Evolutionary conservation across 2,797 vertebrate species (phyloP).

Genomic region (Myoxocephalus aenaeus): DNA sequence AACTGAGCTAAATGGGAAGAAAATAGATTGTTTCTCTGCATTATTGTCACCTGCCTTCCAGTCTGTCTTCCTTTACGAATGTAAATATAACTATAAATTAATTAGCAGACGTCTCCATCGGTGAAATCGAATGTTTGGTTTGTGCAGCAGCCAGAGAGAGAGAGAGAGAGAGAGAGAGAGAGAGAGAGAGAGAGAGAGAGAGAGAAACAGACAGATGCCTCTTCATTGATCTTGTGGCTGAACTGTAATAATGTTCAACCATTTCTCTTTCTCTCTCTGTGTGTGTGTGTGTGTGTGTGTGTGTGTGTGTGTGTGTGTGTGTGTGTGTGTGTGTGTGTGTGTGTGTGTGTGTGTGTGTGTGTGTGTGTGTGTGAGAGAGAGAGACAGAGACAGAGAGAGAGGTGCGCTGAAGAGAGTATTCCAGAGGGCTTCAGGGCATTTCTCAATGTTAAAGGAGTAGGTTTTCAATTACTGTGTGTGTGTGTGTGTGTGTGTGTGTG

Average conservation of each 20-base stretch:
- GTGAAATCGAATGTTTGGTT: no score
- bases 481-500: conserved; percentile 2
- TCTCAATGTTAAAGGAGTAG: conserved; percentile 62
- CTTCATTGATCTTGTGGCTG: conserved; percentile 52
- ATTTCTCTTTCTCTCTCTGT: conserved; percentile 39
- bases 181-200: not conserved
- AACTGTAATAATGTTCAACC: conserved; percentile 57
- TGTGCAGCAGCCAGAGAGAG: no score
- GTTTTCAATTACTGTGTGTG: conserved; percentile 63
- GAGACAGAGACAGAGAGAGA: not conserved
- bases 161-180: conserved; percentile 6
- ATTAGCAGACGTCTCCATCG: conserved; percentile 43
- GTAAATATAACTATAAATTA: conserved; percentile 17
- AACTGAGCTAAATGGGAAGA: not conserved
- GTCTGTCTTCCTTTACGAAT: not conserved
- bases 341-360: conserved; percentile 17
- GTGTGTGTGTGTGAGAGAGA: not conserved
- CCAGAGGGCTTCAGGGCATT: conserved; percentile 62
- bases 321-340: conserved; percentile 35
- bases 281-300: conserved; percentile 42
- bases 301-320: conserved; percentile 37
- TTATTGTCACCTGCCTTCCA: not conserved
- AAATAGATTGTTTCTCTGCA: not conserved
- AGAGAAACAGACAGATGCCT: conserved; percentile 38
- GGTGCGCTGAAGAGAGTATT: conserved; percentile 47